phyloP scores from a whole-genome alignment of 1,140 invertebrate genomes.

The Rhyacophila brunnea region DNA sequence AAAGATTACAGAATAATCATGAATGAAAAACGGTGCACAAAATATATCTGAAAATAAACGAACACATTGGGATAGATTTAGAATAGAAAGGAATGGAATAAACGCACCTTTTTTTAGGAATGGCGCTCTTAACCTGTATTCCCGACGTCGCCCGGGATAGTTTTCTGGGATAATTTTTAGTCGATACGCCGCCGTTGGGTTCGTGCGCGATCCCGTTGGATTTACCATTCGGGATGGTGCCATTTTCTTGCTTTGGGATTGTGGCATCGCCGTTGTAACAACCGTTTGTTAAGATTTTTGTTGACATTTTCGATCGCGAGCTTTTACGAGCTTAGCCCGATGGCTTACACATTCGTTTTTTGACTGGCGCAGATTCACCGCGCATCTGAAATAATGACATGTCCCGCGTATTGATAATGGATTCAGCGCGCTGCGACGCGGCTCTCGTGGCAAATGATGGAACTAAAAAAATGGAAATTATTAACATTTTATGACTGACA shows the following conservation, averaged over 20 bases:
- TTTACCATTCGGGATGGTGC: background rate
- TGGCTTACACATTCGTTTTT: background rate
- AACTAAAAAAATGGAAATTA: too few relatives aligned
- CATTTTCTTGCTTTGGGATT: background rate
- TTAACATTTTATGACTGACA: too few relatives aligned
- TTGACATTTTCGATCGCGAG: constrained; percentile 16
- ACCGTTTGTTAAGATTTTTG: constrained; percentile 6
- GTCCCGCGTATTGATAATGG: background rate
- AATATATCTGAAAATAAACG: too few relatives aligned
- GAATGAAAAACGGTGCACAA: too few relatives aligned
- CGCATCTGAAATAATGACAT: constrained; percentile 8
- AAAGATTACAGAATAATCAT: too few relatives aligned
- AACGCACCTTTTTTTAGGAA: constrained; percentile 24
- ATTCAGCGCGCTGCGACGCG: too few relatives aligned
- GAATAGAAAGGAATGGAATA: too few relatives aligned
- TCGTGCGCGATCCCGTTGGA: background rate
- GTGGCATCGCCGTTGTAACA: background rate
- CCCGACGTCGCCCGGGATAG: constrained; percentile 12
- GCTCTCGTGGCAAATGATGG: too few relatives aligned
- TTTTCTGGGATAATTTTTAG: constrained; percentile 22
- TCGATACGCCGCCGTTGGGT: background rate
- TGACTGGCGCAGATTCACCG: constrained; percentile 11
- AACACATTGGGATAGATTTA: too few relatives aligned
- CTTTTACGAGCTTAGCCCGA: constrained; percentile 12
- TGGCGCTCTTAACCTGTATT: constrained; percentile 21